Evolutionary conservation across 1,140 invertebrate genomes (phyloP), one percentile per base, ranked within the genome.

Genomic region (Drosophila cardini): DNA sequence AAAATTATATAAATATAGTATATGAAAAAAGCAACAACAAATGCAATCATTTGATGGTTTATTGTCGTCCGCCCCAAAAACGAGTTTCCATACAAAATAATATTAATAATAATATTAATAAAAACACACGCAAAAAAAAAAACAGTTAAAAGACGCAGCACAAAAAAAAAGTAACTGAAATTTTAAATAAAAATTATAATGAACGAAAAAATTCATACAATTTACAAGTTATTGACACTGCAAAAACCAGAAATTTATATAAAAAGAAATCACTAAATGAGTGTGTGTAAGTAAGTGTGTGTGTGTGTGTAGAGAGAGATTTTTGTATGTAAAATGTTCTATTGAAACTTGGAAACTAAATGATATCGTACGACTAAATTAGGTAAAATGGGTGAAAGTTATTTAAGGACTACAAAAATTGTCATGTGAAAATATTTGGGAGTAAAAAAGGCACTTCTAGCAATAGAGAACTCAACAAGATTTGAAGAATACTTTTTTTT

Each of bases 171-270:
- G 57, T 72, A 65, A 65, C 42, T 72, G 62, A 57, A 57, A 53
- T 53, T 4, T 18, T 2, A 26, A 26, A 26, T 26, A 26, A 26
- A 26, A 26, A 26, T 26, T 26, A 26, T 26, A 26, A 26, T 26
- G n/a, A 26, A 16, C 13, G 43, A 56, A 46, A 48, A n/a, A 26
- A 48, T 43, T 16, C 21, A 67, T 61, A 57, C 74, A 58, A 75
- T 85, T 85, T 75, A 70, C 55, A 81, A 85, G 82, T 85, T 85
- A 85, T 86, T 85, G 82, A 85, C 82, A 86, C 67, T 76, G 61
- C 57, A 62, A 9, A 13, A 58, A 21, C 18, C 21, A 13, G 32
- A 57, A 48, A 52, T 42, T 32, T 30, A 7, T 50, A 55, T 34
- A 48, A 65, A 64, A 36, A 57, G 7, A 38, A 52, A 58, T 34